Evolutionary conservation across 2,113 vertebrate genomes (phyloP), one percentile per base, ranked within the genome.

Genomic region (Coregonus clupeaformis): DNA sequence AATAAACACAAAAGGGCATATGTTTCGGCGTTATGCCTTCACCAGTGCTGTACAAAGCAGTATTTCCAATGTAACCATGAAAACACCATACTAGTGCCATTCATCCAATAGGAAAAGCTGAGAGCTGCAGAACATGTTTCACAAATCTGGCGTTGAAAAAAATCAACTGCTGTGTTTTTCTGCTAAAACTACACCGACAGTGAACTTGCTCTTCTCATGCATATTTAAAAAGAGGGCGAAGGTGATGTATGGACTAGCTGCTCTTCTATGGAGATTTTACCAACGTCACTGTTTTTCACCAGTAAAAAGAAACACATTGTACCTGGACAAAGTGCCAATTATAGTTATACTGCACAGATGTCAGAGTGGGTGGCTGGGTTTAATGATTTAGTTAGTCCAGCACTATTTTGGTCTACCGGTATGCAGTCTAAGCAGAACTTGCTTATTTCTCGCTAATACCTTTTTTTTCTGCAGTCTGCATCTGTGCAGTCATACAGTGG

Each of bases 311-410:
- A 81, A 87, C 75, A 72, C 69, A 27, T 63, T 30, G 67, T 72
- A 75, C 77, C 73, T 66, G 75, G 75, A 84, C 71, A 73, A 71
- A 78, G 73, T 77, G 80, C 80, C 82, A 78, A 74, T 83, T 81
- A 69, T 65, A 77, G 77, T 83, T 77, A 76, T 72, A 82, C 82
- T 76, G 55, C 64, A 9, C 80, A 86, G 78, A 82, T 77, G 79
- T 76, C 63, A 29, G 68, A 79, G 84, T 49, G 81, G 82, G 87
- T 77, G 80, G 81, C 81, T 75, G 86, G 86, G 75, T 68, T 74
- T 62, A 77, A 78, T 52, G 69, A 78, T 84, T 72, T 65, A 83
- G 81, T 74, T 83, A 72, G 68, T 63, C 79, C 81, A 76, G 80
- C 71, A 69, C 18, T 69, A 71, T 79, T 82, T 77, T 52, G 25